These are phyloP conservation scores for Cirrhinus molitorella DNA, from an alignment of 2,797 vertebrate species.

Conservation along the genomic window DNA sequence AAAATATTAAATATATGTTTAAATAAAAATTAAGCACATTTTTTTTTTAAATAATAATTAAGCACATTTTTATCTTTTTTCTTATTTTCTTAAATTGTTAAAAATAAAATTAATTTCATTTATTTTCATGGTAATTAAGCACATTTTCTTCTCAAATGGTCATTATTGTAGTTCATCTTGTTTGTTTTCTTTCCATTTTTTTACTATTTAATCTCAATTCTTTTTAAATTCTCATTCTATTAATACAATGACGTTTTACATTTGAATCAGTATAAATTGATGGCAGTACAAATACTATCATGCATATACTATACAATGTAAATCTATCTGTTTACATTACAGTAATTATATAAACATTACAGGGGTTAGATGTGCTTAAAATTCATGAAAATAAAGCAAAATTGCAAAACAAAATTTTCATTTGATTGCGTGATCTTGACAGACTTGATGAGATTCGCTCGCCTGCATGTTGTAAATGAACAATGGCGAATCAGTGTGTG, in stretches of 20 bases:
- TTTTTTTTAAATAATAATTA: no score
- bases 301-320: not conserved
- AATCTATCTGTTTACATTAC: not conserved
- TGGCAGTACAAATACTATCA: not conserved
- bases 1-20: no score
- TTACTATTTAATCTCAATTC: no score
- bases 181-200: not conserved
- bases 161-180: not conserved
- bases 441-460: not conserved
- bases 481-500: slow-evolving; percentile 46
- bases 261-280: not conserved
- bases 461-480: slow-evolving; percentile 41
- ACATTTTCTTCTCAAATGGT: not conserved
- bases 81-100: not conserved
- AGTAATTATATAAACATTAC: not conserved
- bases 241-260: no score
- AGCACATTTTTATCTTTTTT: not conserved
- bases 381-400: not conserved
- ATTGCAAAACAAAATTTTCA: not conserved
- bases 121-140: not conserved
- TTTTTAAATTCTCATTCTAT: not conserved
- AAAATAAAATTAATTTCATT: not conserved
- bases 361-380: not conserved
- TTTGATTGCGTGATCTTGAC: not conserved
- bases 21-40: no score